Percentiles rank a stretch among this genome's conserved stretches.
phyloP scores from a whole-genome alignment of 1,140 invertebrate genomes.

The Procambarus virginalis region DNA sequence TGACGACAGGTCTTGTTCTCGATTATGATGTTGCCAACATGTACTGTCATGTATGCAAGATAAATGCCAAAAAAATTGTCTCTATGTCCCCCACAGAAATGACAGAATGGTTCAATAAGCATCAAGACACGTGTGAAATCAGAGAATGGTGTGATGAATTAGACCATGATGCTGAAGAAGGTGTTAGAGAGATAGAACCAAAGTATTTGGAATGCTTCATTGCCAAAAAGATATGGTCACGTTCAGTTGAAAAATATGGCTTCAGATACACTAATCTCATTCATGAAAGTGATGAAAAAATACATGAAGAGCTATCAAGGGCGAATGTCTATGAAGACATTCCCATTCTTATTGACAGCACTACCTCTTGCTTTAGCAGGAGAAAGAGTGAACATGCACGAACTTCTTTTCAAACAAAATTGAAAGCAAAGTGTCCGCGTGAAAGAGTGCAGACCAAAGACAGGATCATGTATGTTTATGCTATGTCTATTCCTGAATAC shows the following conservation, averaged over 20 bases:
- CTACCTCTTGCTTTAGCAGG: conserved; percentile 67
- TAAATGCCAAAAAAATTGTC: conserved; percentile 69
- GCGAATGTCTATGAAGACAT: conserved; percentile 63
- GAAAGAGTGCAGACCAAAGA: conserved; percentile 70
- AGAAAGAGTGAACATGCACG: conserved; percentile 69
- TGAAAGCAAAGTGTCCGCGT: conserved; percentile 69
- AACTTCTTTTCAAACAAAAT: conserved; percentile 69
- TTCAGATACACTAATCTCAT: conserved; percentile 69
- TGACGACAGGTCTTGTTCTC: conserved; percentile 68
- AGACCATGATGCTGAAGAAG: conserved; percentile 69
- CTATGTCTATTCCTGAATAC: conserved; percentile 70
- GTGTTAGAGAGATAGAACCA: conserved; percentile 68
- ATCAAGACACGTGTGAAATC: conserved; percentile 69
- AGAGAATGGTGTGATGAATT: conserved; percentile 70
- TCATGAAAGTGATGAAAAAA: conserved; percentile 69
- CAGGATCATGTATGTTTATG: conserved; percentile 69
- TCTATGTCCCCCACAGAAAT: conserved; percentile 69
- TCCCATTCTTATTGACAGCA: conserved; percentile 66
- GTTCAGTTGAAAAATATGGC: conserved; percentile 69
- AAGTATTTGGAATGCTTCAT: conserved; percentile 70
- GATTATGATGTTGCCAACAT: conserved; percentile 70
- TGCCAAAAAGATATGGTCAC: conserved; percentile 69
- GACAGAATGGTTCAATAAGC: conserved; percentile 70
- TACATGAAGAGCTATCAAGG: conserved; percentile 66
- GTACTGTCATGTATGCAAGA: conserved; percentile 70